A percentile compares a stretch with the other conserved stretches of the same genome.
These are phyloP conservation scores for Phalacrocorax brasilianus DNA, from an alignment of 2,113 vertebrate species.

Conservation along the genomic window DNA sequence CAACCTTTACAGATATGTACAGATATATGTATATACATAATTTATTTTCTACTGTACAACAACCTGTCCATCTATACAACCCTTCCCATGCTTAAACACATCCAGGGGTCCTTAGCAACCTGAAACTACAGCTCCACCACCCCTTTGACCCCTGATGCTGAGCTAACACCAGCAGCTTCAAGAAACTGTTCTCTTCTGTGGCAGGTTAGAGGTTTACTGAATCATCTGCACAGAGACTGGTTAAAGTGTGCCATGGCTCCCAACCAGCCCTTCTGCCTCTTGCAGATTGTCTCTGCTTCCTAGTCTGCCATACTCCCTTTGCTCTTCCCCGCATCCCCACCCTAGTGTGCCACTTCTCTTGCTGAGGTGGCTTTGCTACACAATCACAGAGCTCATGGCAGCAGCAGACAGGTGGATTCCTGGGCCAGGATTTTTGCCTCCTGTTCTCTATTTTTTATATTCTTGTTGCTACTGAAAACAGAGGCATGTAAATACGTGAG, in stretches of 20 bases:
- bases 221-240: not conserved
- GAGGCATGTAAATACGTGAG: not conserved
- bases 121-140: not conserved
- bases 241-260: not conserved
- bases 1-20: not conserved
- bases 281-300: not conserved
- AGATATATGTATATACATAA: accelerated
- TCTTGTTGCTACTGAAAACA: constrained; percentile 13
- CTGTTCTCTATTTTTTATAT: not conserved
- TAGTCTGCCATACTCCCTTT: not conserved
- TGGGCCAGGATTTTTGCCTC: not conserved
- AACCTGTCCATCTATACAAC: not conserved
- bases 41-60: not conserved
- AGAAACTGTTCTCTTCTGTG: not conserved
- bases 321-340: not conserved
- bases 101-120: not conserved
- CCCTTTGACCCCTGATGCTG: not conserved
- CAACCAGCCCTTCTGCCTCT: not conserved
- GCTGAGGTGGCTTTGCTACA: not conserved
- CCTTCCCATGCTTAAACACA: not conserved
- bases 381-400: not conserved
- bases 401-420: not conserved
- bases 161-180: not conserved
- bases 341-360: not conserved
- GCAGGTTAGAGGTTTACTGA: not conserved